phyloP scores from a whole-genome alignment of 2,888 invertebrate genomes.

The Sepiola atlantica region DNA sequence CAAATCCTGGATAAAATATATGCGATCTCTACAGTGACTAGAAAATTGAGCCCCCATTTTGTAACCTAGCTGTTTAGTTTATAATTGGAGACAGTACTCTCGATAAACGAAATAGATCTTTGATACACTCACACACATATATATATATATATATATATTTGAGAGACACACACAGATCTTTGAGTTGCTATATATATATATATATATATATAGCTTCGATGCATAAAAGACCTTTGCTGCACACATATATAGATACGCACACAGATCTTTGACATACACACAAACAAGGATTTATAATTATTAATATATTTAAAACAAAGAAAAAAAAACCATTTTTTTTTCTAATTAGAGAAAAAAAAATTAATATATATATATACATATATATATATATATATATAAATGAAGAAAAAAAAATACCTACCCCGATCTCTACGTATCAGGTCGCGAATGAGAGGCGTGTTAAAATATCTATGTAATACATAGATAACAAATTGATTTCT shows the following conservation, averaged over 20 bases:
- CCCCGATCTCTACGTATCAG: neutral
- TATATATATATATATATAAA: neutral
- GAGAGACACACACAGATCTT: too few relatives aligned
- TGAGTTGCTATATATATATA: too few relatives aligned
- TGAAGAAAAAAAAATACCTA: neutral
- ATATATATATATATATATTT: too few relatives aligned
- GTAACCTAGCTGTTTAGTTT: neutral
- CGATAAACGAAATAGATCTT: neutral
- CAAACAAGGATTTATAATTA: neutral
- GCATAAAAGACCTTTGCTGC: too few relatives aligned
- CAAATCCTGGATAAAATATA: neutral
- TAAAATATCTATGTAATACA: neutral
- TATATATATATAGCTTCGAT: too few relatives aligned
- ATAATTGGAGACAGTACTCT: neutral
- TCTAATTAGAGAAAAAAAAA: neutral
- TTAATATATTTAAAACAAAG: neutral
- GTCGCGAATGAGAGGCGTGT: neutral
- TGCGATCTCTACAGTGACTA: neutral
- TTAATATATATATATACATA: neutral
- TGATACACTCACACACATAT: neutral
- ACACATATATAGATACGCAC: too few relatives aligned
- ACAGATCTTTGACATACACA: neutral
- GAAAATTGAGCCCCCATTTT: neutral
- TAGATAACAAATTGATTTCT: neutral
- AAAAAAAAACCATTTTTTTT: too few relatives aligned